phyloP scores from a whole-genome alignment of 1,140 invertebrate genomes.

The Psilanteris sp. region DNA sequence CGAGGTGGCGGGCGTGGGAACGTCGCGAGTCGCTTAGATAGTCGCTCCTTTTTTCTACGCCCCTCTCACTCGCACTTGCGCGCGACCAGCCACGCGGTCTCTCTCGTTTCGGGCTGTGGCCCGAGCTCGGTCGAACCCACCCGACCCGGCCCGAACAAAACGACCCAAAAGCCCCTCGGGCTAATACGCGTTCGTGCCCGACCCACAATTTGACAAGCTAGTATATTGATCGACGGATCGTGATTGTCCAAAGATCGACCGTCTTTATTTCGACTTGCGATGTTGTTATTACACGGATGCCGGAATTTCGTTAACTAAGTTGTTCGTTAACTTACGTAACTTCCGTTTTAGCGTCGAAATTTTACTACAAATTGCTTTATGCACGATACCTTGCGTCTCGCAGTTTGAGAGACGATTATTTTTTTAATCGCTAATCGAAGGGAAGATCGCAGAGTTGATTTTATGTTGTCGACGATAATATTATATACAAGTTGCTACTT shows the following conservation, averaged over 20 bases:
- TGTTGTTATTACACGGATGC: no score
- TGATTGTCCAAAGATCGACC: neutral
- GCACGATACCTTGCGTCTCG: no score
- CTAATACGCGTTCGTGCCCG: constrained; percentile 31
- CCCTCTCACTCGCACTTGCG: constrained; percentile 38
- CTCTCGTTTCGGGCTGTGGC: neutral
- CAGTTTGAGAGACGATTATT: no score
- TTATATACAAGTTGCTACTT: no score
- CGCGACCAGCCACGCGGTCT: neutral
- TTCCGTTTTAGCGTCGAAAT: no score
- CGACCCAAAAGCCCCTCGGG: constrained; percentile 65
- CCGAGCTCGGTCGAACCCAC: constrained; percentile 9
- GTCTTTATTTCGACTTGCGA: neutral
- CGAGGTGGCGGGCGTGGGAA: constrained; percentile 77
- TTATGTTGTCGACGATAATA: no score
- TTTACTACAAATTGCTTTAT: no score
- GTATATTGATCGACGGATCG: neutral
- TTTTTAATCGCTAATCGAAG: no score
- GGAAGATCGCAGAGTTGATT: no score
- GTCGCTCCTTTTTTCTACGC: constrained; percentile 49
- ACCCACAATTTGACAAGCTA: constrained; percentile 26
- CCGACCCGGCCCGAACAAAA: constrained; percentile 24
- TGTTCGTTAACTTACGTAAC: no score
- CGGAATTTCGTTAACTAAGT: no score
- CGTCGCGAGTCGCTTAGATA: constrained; percentile 70